Base-by-base conservation (phyloP, 2,113 vertebrate genomes). In the Elaphurus davidianus region DNA sequence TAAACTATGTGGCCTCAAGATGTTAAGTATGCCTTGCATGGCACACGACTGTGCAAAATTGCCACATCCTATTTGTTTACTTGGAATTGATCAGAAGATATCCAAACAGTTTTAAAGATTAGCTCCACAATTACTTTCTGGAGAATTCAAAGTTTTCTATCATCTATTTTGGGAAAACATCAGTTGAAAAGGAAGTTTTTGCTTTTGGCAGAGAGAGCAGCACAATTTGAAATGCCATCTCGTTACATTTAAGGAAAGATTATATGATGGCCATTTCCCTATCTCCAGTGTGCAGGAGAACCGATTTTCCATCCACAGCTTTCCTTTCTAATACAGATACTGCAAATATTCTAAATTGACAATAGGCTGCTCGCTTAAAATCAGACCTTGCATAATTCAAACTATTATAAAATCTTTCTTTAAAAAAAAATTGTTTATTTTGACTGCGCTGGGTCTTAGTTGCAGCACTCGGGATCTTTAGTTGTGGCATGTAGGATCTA, bases 361-460 rank as follows among this genome's bases (percentile, higher is more conserved):
- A 96, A 60, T 23, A 93, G 84, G 33, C 86, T 60, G 84, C 60
- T 52, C 2, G 82, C 89, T 97, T 85, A 97, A 96, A 97, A 97
- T 84, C 89, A 14, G 11, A 79, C 47, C 36, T 54, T 79, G 10
- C n/a, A 5, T 74, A 21, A 60, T 40, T 92, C 33, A 47, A 30
- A 1, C 43, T 28, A 59, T 67, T 9, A 9, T 0, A 47, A 93
- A 76, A 97, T 86, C 54, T 71, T 90, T 12, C 40, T 76, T 74
- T 6, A 0, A 25, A 60, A 71, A 67, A 76, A 43, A 27, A 25
- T 23, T 36, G 10, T 43, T 76, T 76, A 43, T 76, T 43, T 15
- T 76, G 23, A 43, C 71, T 27, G 23, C 3, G 1, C 23, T 76
- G 40, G 71, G 40, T 14, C 71, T 76, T 76, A 76, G 23, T 43